A percentile compares a stretch with the other conserved stretches of the same genome.
phyloP scores from a whole-genome alignment of 2,888 invertebrate species.

The Smittia aterrima region DNA sequence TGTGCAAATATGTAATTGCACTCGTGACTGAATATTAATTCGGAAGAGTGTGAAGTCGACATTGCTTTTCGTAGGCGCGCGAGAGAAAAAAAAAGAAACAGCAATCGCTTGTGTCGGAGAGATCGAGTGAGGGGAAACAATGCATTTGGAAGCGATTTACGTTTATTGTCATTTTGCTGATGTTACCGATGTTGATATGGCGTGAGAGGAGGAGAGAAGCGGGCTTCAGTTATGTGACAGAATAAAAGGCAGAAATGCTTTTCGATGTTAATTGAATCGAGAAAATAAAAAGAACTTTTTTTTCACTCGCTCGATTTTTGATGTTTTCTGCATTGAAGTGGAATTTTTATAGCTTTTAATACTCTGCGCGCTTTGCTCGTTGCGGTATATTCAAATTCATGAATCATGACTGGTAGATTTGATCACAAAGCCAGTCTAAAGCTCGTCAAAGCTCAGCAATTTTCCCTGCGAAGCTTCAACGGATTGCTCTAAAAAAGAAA shows the following conservation, averaged over 20 bases:
- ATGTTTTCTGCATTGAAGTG: neutral
- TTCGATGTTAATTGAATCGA: slow-evolving; percentile 36
- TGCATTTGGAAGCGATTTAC: neutral
- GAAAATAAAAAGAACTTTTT: neutral
- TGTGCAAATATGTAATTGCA: slow-evolving; percentile 26
- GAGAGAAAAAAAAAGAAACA: neutral
- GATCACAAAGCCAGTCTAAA: too few relatives aligned
- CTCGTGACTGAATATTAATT: slow-evolving; percentile 39
- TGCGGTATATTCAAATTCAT: too few relatives aligned
- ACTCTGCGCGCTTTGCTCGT: neutral
- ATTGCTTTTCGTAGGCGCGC: neutral
- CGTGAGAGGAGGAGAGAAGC: neutral
- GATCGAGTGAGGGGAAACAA: neutral
- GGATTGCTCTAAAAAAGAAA: too few relatives aligned
- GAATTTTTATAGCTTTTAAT: slow-evolving; percentile 3
- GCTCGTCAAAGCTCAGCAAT: too few relatives aligned
- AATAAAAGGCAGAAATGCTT: slow-evolving; percentile 8
- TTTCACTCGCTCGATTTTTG: neutral
- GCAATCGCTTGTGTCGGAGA: neutral
- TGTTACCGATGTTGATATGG: neutral
- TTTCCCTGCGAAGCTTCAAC: too few relatives aligned
- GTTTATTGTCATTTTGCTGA: slow-evolving; percentile 19
- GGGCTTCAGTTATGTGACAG: neutral
- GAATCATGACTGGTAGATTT: too few relatives aligned
- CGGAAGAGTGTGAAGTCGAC: slow-evolving; percentile 32